Conservation (phyloP, 2,797 vertebrate genomes). For the Chaunax sp. region DNA sequence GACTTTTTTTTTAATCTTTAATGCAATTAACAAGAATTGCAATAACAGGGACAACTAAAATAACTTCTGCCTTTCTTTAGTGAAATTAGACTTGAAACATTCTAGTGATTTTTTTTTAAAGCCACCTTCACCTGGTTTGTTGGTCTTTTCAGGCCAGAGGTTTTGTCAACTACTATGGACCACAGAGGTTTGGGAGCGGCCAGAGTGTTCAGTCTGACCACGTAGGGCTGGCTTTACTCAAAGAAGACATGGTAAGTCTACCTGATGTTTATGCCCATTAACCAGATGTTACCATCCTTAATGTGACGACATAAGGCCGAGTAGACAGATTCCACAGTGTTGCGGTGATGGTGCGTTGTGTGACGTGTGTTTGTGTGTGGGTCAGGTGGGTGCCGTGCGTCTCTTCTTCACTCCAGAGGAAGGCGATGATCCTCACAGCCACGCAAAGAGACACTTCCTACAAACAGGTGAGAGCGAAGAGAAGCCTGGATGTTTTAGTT, state of each 20-base stretch:
- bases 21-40: too few species aligned
- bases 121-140: neutral
- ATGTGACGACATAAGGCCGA: neutral
- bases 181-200: conserved; percentile 93
- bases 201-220: conserved; percentile 89
- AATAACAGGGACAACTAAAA: too few species aligned
- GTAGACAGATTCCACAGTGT: too few species aligned
- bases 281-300: neutral
- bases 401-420: conserved; percentile 94
- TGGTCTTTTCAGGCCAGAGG: conserved; percentile 83
- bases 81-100: too few species aligned
- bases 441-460: conserved; percentile 92
- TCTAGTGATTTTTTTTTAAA: neutral
- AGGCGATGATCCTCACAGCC: conserved; percentile 88
- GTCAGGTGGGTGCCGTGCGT: conserved; percentile 88
- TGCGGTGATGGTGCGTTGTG: too few species aligned
- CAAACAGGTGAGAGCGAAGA: conserved; percentile 84
- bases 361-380: conserved; percentile 14
- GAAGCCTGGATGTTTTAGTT: too few species aligned
- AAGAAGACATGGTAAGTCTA: conserved; percentile 90
- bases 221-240: conserved; percentile 92
- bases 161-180: conserved; percentile 96
- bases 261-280: neutral
- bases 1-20: too few species aligned
- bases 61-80: too few species aligned